Conservation (phyloP, 2,113 vertebrate species). For the Phyllopteryx taeniolatus region DNA sequence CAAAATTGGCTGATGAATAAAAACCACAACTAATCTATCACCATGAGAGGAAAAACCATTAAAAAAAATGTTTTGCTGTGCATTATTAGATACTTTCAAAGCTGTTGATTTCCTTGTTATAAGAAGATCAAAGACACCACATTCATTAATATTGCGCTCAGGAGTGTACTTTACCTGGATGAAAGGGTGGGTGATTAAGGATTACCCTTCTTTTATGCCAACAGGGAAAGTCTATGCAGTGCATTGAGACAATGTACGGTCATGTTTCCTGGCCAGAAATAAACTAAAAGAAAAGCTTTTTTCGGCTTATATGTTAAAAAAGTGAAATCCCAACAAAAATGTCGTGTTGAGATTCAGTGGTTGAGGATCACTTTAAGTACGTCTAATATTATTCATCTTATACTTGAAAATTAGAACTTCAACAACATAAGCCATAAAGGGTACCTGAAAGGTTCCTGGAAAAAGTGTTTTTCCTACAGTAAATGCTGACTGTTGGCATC, state of each 20-base stretch:
- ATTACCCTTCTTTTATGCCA: constrained; percentile 27
- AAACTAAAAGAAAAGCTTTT: neutral
- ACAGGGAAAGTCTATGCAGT: constrained; percentile 6
- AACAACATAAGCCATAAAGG: neutral
- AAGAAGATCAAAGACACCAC: constrained; percentile 46
- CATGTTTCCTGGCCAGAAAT: neutral
- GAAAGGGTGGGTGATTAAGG: constrained; percentile 45
- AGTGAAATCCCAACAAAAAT: no score
- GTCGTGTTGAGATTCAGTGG: no score
- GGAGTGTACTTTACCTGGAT: constrained; percentile 48
- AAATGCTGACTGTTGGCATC: neutral
- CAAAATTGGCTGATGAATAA: constrained; percentile 15
- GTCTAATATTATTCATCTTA: no score
- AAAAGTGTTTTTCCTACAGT: neutral
- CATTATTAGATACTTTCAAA: constrained; percentile 22
- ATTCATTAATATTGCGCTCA: constrained; percentile 50
- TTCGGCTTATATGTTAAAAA: neutral
- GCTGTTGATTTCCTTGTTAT: constrained; percentile 27
- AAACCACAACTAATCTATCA: neutral
- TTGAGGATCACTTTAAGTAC: no score
- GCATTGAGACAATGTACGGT: constrained; percentile 11
- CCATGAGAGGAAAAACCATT: constrained; percentile 28
- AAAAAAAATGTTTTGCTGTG: constrained; percentile 21
- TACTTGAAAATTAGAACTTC: no score
- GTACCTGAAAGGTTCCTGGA: neutral